Evolutionary conservation across 2,797 vertebrate species (phyloP), one percentile per base, ranked within the genome.

Genomic region (Parambassis ranga): DNA sequence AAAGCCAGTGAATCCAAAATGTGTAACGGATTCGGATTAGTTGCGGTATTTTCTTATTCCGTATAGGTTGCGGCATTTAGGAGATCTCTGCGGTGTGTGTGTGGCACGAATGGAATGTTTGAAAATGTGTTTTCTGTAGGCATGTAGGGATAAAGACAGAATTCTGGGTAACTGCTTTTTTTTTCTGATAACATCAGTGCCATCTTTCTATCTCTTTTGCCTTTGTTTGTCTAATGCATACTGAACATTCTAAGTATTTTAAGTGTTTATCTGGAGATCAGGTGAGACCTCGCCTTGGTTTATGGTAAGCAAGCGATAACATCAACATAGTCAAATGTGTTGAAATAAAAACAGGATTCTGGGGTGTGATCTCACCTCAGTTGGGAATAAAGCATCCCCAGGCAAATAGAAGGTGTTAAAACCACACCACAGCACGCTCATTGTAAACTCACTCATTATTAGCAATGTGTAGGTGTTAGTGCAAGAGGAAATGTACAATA

Each of bases 111-210:
- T 7, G 20, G 43, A 66, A 55, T 37, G 33, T 41, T 59, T 39
- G 10, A 57, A 28, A 18, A n/a, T 2, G 57, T 39, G 48, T 43
- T 70, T 63, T 42, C 15, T 41, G 7, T 11, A 1, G 38, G 19
- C 1, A 24, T 66, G 46, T 65, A 65, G 39, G 19, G 28, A 55
- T 27, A 4, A 9, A 62, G 10, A 26, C 32, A 19, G 10, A 22
- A 43, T 50, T 69, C 43, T 43, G 7, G 44, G 65, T 37, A 51
- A 62, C 15, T 0, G 50, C 62, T 44, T 48, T 32, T 36, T 44
- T 48, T 32, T 36, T 51, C 67, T 16, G 69, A 68, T 79, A 31
- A 14, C 14, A 32, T 63, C 38, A 2, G n/a, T 16, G 20, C 49
- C 46, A 51, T 48, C 4, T 1, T 6, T 38, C 33, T 24, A 7